Evolutionary conservation across 1,140 invertebrate species (phyloP), one percentile per base, ranked within the genome.

Genomic region (Dysdera silvatica): DNA sequence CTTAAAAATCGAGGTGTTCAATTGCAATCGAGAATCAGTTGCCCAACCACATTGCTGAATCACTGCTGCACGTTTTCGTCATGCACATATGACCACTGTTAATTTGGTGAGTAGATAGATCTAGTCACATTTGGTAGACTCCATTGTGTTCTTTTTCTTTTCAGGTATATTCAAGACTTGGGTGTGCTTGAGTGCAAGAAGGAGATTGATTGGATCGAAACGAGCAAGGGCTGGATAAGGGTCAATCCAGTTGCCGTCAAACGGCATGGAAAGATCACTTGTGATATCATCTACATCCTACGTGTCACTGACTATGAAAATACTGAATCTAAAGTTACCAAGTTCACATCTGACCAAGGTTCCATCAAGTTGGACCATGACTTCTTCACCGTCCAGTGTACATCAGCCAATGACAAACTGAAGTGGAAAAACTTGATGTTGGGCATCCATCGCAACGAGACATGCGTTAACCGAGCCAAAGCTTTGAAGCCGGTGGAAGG

Each of bases 351-450:
- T 5, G 35, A 52, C 1, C 16, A 20, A 3, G 41, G 40, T 2
- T 4, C 26, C 3, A 26, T 47, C 14, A 20, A 31, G 2, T 18
- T 85, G 3, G 16, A 20, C 7, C 32, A 81, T 68, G 86, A 87
- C 75, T 86, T 85, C 74, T 83, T 84, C 14, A 75, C 81, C 60
- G 82, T 84, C 2, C 74, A 76, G 20, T 85, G 83, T 68, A 74
- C 78, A 43, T 74, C 80, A 3, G 68, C 75, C 54, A 77, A 71
- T 69, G 79, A 80, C 61, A 72, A 78, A 65, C 77, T 74, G 79
- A 81, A 80, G 63, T 85, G 83, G 83, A 76, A 79, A 18, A 80
- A 78, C 49, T 74, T 82, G 14, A 71, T 84, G 61, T 80, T 81
- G 4, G 82, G 83, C 23, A 79, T 84, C 4, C 72, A 78, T 47